Evolutionary conservation across 2,113 vertebrate genomes (phyloP).

Genomic region (Hemiprocne comata): DNA sequence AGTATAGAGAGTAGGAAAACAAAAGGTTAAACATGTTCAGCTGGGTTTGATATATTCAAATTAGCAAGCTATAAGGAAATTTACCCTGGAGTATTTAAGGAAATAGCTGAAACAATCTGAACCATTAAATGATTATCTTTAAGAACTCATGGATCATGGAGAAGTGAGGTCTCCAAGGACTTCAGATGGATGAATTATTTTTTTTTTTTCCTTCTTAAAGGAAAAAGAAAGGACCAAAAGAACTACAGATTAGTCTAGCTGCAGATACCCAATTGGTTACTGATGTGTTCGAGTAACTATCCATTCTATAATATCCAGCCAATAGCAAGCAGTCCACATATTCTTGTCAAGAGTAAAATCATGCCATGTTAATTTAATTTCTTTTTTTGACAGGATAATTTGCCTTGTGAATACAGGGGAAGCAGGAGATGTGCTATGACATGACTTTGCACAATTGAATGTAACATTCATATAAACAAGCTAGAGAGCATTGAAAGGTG

Average conservation of each 20-base stretch:
- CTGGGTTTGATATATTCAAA: conserved; percentile 9
- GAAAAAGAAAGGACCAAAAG: not conserved
- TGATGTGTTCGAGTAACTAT: not conserved
- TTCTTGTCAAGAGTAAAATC: not conserved
- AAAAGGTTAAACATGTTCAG: conserved; percentile 37
- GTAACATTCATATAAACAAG: not conserved
- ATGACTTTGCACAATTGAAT: not conserved
- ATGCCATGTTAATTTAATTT: not conserved
- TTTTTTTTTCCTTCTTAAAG: not conserved
- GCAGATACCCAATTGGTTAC: not conserved
- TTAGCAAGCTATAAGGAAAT: conserved; percentile 26
- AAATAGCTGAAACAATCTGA: conserved; percentile 48
- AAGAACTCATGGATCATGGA: not conserved
- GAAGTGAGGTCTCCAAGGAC: conserved; percentile 17
- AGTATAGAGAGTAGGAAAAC: not conserved
- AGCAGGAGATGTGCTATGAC: not conserved
- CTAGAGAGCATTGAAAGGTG: not conserved
- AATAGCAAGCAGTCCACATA: not conserved
- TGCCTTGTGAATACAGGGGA: not conserved
- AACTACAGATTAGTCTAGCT: not conserved
- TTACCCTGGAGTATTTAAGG: conserved; percentile 33
- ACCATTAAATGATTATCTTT: conserved; percentile 11
- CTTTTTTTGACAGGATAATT: conserved; percentile 7
- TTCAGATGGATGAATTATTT: not conserved
- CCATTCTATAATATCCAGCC: not conserved